phyloP scores from a whole-genome alignment of 1,140 invertebrate species.

The Brachystomella parvula region DNA sequence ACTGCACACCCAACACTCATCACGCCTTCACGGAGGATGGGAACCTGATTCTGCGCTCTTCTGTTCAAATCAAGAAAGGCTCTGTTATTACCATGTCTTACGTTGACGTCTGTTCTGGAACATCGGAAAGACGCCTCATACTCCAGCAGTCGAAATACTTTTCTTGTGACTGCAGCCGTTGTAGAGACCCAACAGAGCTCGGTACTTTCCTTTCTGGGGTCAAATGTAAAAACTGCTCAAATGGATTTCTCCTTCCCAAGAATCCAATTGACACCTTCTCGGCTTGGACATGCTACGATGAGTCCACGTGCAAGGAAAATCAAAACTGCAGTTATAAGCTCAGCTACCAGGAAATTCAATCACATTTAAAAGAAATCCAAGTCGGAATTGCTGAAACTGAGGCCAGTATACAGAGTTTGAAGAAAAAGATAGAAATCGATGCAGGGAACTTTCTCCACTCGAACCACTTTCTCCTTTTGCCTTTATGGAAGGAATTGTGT shows the following conservation, averaged over 20 bases:
- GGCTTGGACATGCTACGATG: not conserved
- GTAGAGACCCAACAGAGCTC: slow-evolving; percentile 10
- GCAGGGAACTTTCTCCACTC: not conserved
- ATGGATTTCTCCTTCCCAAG: not conserved
- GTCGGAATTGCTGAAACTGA: not conserved
- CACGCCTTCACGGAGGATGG: slow-evolving; percentile 1
- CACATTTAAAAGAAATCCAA: not conserved
- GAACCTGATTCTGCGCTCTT: not conserved
- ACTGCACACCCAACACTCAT: slow-evolving; percentile 6
- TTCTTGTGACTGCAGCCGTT: slow-evolving; percentile 1
- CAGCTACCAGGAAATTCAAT: not conserved
- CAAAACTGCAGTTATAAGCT: not conserved
- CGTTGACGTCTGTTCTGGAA: not conserved
- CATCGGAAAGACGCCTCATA: not conserved
- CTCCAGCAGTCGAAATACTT: slow-evolving; percentile 5
- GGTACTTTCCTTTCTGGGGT: slow-evolving; percentile 8
- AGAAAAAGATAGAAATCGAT: not conserved
- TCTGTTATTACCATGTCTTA: slow-evolving; percentile 6
- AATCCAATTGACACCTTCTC: not conserved
- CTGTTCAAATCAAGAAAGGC: slow-evolving; percentile 5
- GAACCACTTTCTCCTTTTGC: not conserved
- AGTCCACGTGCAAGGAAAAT: not conserved
- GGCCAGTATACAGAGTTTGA: not conserved
- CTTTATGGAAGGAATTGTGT: not conserved
- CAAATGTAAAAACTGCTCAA: not conserved